These are phyloP conservation scores for Ammodytes dubius DNA, from an alignment of 2,113 vertebrate species.

Conservation along the genomic window DNA sequence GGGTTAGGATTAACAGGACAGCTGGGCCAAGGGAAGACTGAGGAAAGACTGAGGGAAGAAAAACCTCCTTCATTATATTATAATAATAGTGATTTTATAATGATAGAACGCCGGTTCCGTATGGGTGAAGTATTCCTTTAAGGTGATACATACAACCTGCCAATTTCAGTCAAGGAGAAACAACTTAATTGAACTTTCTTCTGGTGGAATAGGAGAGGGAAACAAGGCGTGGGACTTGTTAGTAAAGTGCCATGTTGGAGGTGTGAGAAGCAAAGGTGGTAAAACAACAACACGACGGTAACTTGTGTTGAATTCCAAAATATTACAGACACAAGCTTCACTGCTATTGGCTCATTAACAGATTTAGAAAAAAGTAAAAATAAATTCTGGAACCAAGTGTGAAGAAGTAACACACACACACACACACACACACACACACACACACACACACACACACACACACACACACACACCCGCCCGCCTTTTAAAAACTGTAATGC, in stretches of 20 bases:
- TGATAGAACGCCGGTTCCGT: no score
- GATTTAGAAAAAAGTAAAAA: neutral
- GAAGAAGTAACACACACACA: no score
- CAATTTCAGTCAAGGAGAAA: neutral
- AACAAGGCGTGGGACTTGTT: neutral
- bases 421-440: no score
- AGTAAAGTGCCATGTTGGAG: neutral
- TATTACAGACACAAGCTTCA: neutral
- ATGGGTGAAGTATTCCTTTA: no score
- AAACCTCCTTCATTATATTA: no score
- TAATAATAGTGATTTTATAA: no score
- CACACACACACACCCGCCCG: no score
- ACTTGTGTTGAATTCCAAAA: neutral
- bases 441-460: no score
- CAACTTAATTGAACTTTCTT: neutral
- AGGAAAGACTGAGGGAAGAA: no score
- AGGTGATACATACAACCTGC: neutral
- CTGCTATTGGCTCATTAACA: neutral
- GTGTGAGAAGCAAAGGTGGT: neutral
- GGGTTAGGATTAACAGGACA: no score
- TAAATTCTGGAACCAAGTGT: no score
- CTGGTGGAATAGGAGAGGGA: neutral
- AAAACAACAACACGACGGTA: neutral
- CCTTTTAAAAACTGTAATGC: constrained; percentile 94
- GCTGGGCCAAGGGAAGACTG: no score